These are phyloP conservation scores for Cantharis flavilabris DNA, from an alignment of 2,888 invertebrate genomes.

Conservation along the genomic window DNA sequence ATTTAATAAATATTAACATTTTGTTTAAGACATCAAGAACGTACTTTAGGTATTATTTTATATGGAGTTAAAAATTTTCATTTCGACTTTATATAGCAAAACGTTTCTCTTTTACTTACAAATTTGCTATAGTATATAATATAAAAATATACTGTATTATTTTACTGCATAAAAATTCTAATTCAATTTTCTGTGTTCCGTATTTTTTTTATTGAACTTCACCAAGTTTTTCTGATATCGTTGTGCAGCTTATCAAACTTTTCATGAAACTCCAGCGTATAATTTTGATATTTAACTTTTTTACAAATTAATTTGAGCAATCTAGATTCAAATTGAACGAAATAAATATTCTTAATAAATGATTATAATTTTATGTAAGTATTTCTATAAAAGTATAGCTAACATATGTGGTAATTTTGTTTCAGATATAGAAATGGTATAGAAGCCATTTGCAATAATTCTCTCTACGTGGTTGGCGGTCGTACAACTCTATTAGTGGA, in stretches of 20 bases:
- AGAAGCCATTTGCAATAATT: slow-evolving; percentile 16
- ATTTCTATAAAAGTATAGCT: neutral
- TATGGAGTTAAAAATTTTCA: neutral
- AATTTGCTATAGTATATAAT: neutral
- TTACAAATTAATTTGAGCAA: neutral
- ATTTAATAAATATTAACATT: neutral
- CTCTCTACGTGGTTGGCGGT: slow-evolving; percentile 10
- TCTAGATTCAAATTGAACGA: neutral
- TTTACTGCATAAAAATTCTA: neutral
- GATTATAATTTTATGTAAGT: neutral
- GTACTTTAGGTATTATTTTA: neutral
- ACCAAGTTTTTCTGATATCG: neutral
- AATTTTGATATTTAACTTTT: neutral
- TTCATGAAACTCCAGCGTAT: neutral
- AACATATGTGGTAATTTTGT: slow-evolving; percentile 11
- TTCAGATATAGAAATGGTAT: slow-evolving; percentile 26
- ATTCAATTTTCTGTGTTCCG: neutral
- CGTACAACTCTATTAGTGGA: slow-evolving; percentile 25
- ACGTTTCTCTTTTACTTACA: neutral
- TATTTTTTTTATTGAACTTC: neutral
- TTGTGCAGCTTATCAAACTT: neutral
- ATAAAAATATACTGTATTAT: neutral
- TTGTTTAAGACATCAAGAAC: neutral
- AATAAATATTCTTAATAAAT: neutral
- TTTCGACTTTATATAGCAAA: neutral